Evolutionary conservation across 2,888 invertebrate species (phyloP).

Genomic region (Epirrhoe tristata): DNA sequence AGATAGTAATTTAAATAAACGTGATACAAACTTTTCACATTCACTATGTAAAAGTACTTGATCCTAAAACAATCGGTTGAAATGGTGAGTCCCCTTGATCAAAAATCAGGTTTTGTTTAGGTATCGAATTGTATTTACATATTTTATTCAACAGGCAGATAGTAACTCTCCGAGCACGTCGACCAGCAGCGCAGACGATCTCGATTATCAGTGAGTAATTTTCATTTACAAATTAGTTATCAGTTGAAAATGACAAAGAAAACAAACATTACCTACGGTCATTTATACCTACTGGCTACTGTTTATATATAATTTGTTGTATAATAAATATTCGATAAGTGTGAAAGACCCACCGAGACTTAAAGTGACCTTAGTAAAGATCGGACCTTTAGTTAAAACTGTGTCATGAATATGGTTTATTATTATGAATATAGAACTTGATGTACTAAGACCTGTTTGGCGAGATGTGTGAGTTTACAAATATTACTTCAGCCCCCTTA

Average conservation of each 20-base stretch:
- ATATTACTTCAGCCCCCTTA: background rate
- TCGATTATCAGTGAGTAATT: slow-evolving; percentile 72
- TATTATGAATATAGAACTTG: slow-evolving; percentile 15
- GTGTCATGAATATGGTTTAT: background rate
- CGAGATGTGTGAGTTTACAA: slow-evolving; percentile 5
- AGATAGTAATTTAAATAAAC: background rate
- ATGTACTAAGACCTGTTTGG: slow-evolving; percentile 7
- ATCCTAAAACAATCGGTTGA: slow-evolving; percentile 13
- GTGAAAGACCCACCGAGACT: slow-evolving; percentile 2
- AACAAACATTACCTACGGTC: slow-evolving; percentile 24
- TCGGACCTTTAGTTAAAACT: background rate
- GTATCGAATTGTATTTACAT: slow-evolving; percentile 9
- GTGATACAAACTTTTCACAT: background rate
- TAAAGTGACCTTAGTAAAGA: slow-evolving; percentile 8
- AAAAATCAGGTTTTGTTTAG: slow-evolving; percentile 11
- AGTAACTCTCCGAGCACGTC: slow-evolving; percentile 62
- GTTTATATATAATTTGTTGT: background rate
- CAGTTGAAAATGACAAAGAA: slow-evolving; percentile 27
- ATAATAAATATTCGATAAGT: slow-evolving; percentile 3
- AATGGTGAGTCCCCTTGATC: slow-evolving; percentile 30
- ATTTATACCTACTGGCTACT: background rate
- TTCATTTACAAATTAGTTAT: slow-evolving; percentile 13
- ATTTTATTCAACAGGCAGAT: slow-evolving; percentile 48
- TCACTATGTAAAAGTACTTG: slow-evolving; percentile 13
- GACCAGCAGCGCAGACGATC: slow-evolving; percentile 55